These are phyloP conservation scores for Percopsis transmontana DNA, from an alignment of 2,113 vertebrate species.

Conservation along the genomic window DNA sequence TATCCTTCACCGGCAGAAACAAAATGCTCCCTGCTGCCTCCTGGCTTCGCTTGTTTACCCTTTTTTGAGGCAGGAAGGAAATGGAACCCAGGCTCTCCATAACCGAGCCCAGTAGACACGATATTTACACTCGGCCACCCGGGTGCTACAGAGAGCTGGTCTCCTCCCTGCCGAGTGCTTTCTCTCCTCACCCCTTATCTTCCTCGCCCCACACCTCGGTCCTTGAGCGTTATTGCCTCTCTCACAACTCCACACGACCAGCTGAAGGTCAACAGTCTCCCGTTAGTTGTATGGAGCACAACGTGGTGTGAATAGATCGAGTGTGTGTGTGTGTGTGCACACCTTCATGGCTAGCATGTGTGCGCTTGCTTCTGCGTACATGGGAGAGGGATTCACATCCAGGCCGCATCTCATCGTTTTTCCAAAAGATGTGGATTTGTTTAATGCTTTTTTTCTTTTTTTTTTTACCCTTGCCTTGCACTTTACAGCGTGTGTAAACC, in stretches of 20 bases:
- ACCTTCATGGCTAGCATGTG: conserved; percentile 4
- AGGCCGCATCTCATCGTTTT: background rate
- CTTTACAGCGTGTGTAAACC: conserved; percentile 4
- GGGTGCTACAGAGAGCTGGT: conserved; percentile 9
- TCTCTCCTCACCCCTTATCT: conserved; percentile 16
- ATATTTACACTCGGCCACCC: conserved; percentile 28
- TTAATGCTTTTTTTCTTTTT: background rate
- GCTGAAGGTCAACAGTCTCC: conserved; percentile 14
- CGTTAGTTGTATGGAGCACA: background rate
- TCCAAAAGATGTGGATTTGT: background rate
- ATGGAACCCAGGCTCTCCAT: conserved; percentile 12
- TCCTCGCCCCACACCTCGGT: conserved; percentile 1
- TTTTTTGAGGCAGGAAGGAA: conserved; percentile 2
- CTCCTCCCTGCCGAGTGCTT: background rate
- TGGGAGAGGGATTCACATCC: background rate
- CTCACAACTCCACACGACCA: conserved; percentile 3
- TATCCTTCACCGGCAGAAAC: conserved; percentile 27
- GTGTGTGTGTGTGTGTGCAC: background rate
- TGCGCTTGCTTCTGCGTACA: background rate
- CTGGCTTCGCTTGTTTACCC: conserved; percentile 23
- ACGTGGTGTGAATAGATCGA: background rate
- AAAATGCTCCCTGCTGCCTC: conserved; percentile 18
- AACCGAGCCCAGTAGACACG: conserved; percentile 14
- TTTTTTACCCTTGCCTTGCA: background rate
- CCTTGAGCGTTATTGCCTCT: conserved; percentile 10